A percentile compares a stretch with the other conserved stretches of the same genome.
Conservation (phyloP, 1,140 invertebrate genomes). For the Drosophila pseudoobscura region DNA sequence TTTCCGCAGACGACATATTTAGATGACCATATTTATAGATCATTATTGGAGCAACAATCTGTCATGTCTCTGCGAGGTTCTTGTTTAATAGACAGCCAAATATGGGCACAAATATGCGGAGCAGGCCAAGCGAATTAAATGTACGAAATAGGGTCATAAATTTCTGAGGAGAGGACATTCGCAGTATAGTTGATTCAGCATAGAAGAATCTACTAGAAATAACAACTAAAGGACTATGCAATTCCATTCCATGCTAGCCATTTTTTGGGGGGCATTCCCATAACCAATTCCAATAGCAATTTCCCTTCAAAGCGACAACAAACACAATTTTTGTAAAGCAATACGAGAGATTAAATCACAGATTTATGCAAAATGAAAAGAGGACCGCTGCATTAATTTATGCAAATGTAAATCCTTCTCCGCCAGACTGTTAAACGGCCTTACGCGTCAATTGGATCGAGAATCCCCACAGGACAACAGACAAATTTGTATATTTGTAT, state of each 20-base stretch:
- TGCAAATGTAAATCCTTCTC: constrained; percentile 57
- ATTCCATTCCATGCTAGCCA: too few species aligned
- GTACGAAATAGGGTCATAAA: constrained; percentile 12
- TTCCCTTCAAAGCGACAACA: neutral
- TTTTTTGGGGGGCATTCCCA: too few species aligned
- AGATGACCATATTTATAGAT: constrained; percentile 62
- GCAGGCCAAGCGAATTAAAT: constrained; percentile 20
- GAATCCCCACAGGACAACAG: constrained; percentile 21
- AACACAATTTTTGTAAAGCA: neutral
- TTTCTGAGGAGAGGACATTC: neutral
- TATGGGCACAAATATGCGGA: constrained; percentile 38
- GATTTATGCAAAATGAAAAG: constrained; percentile 40
- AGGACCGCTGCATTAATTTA: constrained; percentile 45
- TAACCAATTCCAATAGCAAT: neutral
- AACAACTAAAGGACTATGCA: too few species aligned
- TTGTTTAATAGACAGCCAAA: constrained; percentile 66
- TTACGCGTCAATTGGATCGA: constrained; percentile 65
- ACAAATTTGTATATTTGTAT: neutral
- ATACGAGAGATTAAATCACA: constrained; percentile 36
- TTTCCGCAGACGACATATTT: constrained; percentile 42
- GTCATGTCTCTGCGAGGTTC: constrained; percentile 40
- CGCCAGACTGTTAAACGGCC: constrained; percentile 71
- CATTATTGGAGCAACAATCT: constrained; percentile 61
- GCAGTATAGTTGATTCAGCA: too few species aligned
- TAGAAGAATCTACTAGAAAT: too few species aligned